Evolutionary conservation across 37 sponge, comb jelly and placozoan species (phyloP).

Genomic region (Beroe ovata): DNA sequence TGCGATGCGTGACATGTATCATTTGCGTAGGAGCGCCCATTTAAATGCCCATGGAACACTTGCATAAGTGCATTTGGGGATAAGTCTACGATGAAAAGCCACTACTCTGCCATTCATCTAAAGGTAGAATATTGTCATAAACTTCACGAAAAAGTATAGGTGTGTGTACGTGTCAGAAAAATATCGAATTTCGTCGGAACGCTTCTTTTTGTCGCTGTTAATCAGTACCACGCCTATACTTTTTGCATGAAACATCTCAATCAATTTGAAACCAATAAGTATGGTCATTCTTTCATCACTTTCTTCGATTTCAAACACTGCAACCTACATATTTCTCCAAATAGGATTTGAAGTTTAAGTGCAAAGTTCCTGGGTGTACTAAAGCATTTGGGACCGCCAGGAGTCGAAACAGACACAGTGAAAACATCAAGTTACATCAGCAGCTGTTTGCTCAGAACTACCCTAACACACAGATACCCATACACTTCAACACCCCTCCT

Average conservation of each 20-base stretch:
- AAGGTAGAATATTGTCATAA: constrained; percentile 35
- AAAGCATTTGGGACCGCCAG: constrained; percentile 52
- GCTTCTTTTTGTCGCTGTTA: background rate
- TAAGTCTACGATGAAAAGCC: constrained; percentile 67
- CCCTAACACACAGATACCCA: constrained; percentile 3
- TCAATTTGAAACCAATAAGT: too few relatives aligned
- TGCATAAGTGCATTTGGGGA: constrained; percentile 64
- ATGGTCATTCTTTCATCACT: too few relatives aligned
- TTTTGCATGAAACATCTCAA: constrained; percentile 24
- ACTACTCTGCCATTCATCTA: constrained; percentile 59
- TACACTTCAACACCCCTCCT: constrained; percentile 51
- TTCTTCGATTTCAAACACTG: too few relatives aligned
- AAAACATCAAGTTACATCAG: constrained; percentile 38
- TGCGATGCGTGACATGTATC: too few relatives aligned
- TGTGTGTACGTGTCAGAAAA: background rate
- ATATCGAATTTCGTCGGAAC: background rate
- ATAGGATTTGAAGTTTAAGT: constrained; percentile 46
- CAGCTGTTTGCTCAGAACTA: constrained; percentile 48
- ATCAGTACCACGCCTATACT: constrained; percentile 23
- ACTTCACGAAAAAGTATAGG: background rate
- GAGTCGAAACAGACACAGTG: constrained; percentile 51
- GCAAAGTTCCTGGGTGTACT: constrained; percentile 34
- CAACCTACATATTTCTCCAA: too few relatives aligned
- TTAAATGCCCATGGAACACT: constrained; percentile 65
- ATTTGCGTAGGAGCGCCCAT: constrained; percentile 46